phyloP scores from a whole-genome alignment of 2,113 vertebrate genomes.

The Scomber japonicus region DNA sequence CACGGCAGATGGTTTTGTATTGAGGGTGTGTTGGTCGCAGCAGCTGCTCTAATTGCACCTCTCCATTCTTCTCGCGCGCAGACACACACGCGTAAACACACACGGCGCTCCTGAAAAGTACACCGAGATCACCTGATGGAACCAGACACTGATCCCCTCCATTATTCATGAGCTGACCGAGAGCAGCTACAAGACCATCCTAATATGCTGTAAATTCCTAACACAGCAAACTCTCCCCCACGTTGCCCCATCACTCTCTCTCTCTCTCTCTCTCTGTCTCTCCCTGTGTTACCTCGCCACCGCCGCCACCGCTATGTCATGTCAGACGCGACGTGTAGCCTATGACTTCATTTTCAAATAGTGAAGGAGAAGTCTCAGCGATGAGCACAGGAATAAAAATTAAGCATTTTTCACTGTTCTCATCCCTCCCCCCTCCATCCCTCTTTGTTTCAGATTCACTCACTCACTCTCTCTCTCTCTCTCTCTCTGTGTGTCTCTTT shows the following conservation, averaged over 20 bases:
- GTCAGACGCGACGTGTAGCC: slow-evolving; percentile 1
- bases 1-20: slow-evolving; percentile 71
- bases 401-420: slow-evolving; percentile 25
- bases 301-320: slow-evolving; percentile 7
- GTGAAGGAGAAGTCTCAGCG: not conserved
- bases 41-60: slow-evolving; percentile 73
- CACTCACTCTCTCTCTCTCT: not conserved
- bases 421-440: not conserved
- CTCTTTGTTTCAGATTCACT: slow-evolving; percentile 42
- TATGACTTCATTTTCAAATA: slow-evolving; percentile 55
- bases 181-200: slow-evolving; percentile 43
- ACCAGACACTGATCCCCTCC: slow-evolving; percentile 68
- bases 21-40: slow-evolving; percentile 59
- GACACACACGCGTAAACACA: slow-evolving; percentile 24
- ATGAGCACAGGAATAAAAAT: slow-evolving; percentile 32
- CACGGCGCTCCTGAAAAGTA: slow-evolving; percentile 56
- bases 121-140: slow-evolving; percentile 74
- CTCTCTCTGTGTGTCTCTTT: not conserved
- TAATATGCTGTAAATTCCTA: slow-evolving; percentile 49
- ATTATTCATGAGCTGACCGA: slow-evolving; percentile 76
- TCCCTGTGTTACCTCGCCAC: not conserved
- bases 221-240: slow-evolving; percentile 11
- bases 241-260: not conserved
- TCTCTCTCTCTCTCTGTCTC: not conserved
- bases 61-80: slow-evolving; percentile 64